Evolutionary conservation across 2,113 vertebrate genomes (phyloP).

Genomic region (Piaya cayana): DNA sequence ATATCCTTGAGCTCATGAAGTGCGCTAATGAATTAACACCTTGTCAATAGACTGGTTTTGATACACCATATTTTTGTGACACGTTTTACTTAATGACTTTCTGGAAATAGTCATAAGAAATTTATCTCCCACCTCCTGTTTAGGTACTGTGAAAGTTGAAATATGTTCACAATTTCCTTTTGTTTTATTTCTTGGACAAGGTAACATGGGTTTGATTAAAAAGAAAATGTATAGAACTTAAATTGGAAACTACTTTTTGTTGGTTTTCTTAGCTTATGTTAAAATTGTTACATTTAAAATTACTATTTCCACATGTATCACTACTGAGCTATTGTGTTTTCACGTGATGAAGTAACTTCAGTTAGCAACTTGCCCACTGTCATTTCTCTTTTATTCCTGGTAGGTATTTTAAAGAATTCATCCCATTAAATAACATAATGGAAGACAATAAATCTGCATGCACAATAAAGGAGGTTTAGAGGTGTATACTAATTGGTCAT

Average conservation of each 20-base stretch:
- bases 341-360: neutral
- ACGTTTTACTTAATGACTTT: slow-evolving; percentile 5
- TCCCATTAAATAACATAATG: neutral
- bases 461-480: neutral
- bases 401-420: neutral
- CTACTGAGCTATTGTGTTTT: neutral
- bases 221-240: neutral
- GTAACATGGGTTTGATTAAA: neutral
- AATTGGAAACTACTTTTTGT: neutral
- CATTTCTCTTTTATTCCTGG: neutral
- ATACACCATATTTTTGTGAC: neutral
- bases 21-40: neutral
- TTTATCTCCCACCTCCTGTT: neutral
- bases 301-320: neutral
- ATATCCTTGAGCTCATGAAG: neutral
- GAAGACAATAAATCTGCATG: neutral
- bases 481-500: neutral
- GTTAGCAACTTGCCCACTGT: neutral
- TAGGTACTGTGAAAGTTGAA: neutral
- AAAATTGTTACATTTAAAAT: neutral
- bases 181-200: neutral
- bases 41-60: neutral
- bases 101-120: neutral
- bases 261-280: neutral
- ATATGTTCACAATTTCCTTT: neutral